Evolutionary conservation across 2,797 vertebrate species (phyloP).

Genomic region (Hylomyscus alleni): DNA sequence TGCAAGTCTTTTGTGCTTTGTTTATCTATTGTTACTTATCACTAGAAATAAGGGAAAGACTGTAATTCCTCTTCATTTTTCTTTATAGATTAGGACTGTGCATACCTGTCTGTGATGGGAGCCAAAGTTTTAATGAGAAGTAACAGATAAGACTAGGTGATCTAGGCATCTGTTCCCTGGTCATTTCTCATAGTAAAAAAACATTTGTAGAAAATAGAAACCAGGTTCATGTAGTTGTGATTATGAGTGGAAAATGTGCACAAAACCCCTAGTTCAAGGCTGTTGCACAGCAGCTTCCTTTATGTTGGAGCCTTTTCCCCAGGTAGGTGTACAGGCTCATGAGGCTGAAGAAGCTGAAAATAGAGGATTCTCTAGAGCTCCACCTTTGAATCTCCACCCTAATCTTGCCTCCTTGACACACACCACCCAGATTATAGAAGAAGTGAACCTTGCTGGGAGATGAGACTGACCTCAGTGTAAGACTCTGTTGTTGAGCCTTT

Average conservation of each 20-base stretch:
- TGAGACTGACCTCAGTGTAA: neutral
- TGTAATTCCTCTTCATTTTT: too few species aligned
- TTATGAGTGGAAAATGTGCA: neutral
- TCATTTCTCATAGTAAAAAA: neutral
- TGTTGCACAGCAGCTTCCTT: neutral
- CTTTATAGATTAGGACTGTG: neutral
- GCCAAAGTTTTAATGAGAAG: slow-evolving; percentile 31
- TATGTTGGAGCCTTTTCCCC: neutral
- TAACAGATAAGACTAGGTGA: slow-evolving; percentile 16
- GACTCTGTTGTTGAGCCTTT: too few species aligned
- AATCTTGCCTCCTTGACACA: too few species aligned
- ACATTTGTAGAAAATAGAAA: slow-evolving; percentile 11
- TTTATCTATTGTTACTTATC: too few species aligned
- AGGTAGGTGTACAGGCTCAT: too few species aligned
- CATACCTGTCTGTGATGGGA: slow-evolving; percentile 34
- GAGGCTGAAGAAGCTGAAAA: neutral
- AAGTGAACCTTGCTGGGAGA: neutral
- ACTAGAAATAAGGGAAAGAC: too few species aligned
- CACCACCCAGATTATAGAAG: neutral
- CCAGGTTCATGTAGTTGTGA: neutral
- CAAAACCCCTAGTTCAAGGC: neutral
- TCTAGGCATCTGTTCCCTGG: slow-evolving; percentile 4
- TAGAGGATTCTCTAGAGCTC: neutral
- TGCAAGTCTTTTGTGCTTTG: too few species aligned
- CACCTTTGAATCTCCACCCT: neutral